Percentiles rank a stretch among this genome's conserved stretches.
These are phyloP conservation scores for Osmerus mordax DNA, from an alignment of 2,113 vertebrate genomes.

Conservation along the genomic window DNA sequence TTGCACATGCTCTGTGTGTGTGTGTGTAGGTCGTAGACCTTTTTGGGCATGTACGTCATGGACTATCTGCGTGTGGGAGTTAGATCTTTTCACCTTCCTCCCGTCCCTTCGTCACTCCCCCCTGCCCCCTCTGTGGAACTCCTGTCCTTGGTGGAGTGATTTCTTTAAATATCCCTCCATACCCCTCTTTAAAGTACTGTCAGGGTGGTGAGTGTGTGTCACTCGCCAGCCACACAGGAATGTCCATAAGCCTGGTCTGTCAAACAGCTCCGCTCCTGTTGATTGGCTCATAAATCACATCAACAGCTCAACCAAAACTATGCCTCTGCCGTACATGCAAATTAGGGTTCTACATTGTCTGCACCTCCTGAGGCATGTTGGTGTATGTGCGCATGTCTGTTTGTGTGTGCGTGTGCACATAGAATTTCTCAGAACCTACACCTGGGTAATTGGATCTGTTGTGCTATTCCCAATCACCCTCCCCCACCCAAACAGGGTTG, in stretches of 20 bases:
- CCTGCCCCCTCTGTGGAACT: background rate
- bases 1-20: background rate
- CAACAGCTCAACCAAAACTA: background rate
- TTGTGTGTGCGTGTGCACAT: background rate
- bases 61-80: background rate
- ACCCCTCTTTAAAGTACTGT: constrained; percentile 11
- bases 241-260: constrained; percentile 7
- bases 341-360: background rate
- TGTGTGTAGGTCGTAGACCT: constrained; percentile 12
- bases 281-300: constrained; percentile 30
- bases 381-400: background rate
- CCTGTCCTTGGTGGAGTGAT: constrained; percentile 2
- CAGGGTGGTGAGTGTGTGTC: constrained; percentile 20
- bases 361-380: background rate
- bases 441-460: too few species aligned
- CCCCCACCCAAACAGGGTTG: too few species aligned
- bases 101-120: background rate
- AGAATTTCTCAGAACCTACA: too few species aligned
- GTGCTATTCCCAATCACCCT: too few species aligned
- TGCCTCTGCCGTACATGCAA: constrained; percentile 3
- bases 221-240: constrained; percentile 21
- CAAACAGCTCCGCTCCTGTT: constrained; percentile 7
- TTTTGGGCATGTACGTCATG: constrained; percentile 43
- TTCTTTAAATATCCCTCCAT: constrained; percentile 9
- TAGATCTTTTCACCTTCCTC: background rate